Base-by-base conservation (phyloP, 2,888 invertebrate species). In the Monochamus alternatus region DNA sequence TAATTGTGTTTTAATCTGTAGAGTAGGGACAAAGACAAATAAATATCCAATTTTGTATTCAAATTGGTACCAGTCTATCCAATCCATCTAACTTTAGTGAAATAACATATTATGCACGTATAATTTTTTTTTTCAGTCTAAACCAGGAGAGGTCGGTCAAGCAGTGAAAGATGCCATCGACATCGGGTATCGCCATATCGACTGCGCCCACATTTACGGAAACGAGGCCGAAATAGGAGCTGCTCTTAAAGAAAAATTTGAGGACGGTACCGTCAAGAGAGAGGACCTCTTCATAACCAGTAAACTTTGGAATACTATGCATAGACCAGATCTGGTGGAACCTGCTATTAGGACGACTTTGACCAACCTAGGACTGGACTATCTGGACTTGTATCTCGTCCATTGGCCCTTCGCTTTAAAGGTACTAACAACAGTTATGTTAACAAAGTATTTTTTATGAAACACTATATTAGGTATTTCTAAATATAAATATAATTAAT, bases 231-330 rank as follows among this genome's bases (percentile, higher is more conserved):
- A 94, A 85, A 91, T 95, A 0, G 95, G 95, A 0, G 88, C 12
- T 31, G 81, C 73, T 22, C 38, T 84, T 14, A 74, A 72, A 30
- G 81, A 80, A 30, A 83, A 83, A 78, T 43, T 83, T n/a, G 71
- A 47, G 4, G 84, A 84, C 70, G 82, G 82, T 30, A 80, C 80
- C 3, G 91, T 95, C 0, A 94, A 92, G 82, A 91, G 95, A 5
- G 93, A 93, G 83, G 93, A 94, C 38, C 87, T 95, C 0, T 95
- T 94, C 87, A 90, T 95, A 78, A 83, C 83, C 70, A 94, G 94
- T 73, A 95, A 97, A 91, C 88, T 96, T 3, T 97, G 97, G 97
- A 96, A 97, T 90, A 97, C 96, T 0, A 95, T 93, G 88, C 98
- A 98, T 87, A 92, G 92, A 22, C 92, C 93, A 0, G 95, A 96